Percentiles rank a stretch among this genome's conserved stretches.
phyloP scores from a whole-genome alignment of 1,140 invertebrate genomes.

The Drosophila subobscura region DNA sequence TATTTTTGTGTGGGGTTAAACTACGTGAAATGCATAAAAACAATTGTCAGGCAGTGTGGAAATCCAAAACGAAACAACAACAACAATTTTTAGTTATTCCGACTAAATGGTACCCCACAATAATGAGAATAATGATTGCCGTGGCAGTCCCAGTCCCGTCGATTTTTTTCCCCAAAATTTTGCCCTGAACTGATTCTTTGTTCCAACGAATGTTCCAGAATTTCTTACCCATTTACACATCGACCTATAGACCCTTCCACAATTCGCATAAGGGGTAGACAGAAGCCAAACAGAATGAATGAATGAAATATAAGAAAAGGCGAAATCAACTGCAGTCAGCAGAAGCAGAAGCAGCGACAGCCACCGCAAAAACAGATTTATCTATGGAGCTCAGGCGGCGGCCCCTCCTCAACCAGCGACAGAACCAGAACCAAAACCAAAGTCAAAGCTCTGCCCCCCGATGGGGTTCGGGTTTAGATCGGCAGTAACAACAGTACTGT shows the following conservation, averaged over 20 bases:
- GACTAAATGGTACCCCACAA: too few relatives aligned
- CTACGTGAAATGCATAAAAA: slow-evolving; percentile 80
- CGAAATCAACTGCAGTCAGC: slow-evolving; percentile 51
- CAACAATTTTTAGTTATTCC: too few relatives aligned
- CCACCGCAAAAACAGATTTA: slow-evolving; percentile 71
- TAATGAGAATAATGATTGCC: too few relatives aligned
- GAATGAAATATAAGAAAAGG: slow-evolving; percentile 50
- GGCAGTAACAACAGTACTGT: slow-evolving; percentile 3
- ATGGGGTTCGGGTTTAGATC: slow-evolving; percentile 44
- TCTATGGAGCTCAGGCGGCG: slow-evolving; percentile 56
- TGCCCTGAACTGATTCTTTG: too few relatives aligned
- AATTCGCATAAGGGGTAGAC: too few relatives aligned
- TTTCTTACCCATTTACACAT: too few relatives aligned
- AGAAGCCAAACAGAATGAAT: slow-evolving; percentile 45
- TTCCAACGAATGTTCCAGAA: too few relatives aligned
- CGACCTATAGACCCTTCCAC: too few relatives aligned
- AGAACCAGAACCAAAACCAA: slow-evolving; percentile 38
- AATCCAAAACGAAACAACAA: not conserved
- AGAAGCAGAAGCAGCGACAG: slow-evolving; percentile 8
- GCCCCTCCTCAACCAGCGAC: slow-evolving; percentile 31
- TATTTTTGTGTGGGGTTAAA: slow-evolving; percentile 62
- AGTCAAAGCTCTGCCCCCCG: slow-evolving; percentile 1
- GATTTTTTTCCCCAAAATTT: too few relatives aligned
- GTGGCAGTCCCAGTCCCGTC: too few relatives aligned
- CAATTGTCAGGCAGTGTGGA: slow-evolving; percentile 60